These are phyloP conservation scores for Salticus scenicus DNA, from an alignment of 2,888 invertebrate species.

Conservation along the genomic window DNA sequence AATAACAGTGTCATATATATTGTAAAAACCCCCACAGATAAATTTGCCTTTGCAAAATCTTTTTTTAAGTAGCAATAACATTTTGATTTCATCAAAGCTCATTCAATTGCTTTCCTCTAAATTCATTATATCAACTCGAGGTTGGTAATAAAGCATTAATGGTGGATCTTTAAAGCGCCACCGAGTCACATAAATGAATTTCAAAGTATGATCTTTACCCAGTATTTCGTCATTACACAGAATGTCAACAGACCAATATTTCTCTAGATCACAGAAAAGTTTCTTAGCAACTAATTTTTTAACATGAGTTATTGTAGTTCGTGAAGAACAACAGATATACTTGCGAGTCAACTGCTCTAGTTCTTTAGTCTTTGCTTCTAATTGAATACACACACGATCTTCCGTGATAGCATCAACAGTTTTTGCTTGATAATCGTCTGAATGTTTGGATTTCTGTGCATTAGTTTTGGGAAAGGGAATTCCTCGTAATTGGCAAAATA, in stretches of 20 bases:
- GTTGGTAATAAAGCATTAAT: constrained; percentile 56
- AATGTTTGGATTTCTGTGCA: constrained; percentile 16
- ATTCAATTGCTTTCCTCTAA: constrained; percentile 15
- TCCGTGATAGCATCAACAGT: constrained; percentile 35
- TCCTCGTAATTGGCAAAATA: constrained; percentile 35
- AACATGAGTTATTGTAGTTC: constrained; percentile 56
- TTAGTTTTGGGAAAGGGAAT: constrained; percentile 31
- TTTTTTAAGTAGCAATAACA: not conserved
- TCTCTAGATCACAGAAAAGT: constrained; percentile 45
- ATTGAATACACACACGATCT: constrained; percentile 55
- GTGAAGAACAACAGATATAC: constrained; percentile 57
- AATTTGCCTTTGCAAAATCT: too few species aligned
- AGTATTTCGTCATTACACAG: constrained; percentile 63
- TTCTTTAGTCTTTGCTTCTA: constrained; percentile 48
- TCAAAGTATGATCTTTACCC: constrained; percentile 57
- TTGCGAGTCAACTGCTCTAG: constrained; percentile 39
- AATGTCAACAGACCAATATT: constrained; percentile 56
- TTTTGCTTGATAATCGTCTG: constrained; percentile 18
- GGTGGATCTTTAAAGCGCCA: constrained; percentile 63
- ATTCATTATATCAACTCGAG: constrained; percentile 42
- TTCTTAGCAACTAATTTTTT: constrained; percentile 61
- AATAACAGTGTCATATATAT: not conserved
- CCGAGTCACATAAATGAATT: constrained; percentile 63
- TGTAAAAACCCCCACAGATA: not conserved
- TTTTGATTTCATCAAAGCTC: constrained; percentile 28